phyloP scores from a whole-genome alignment of 2,797 vertebrate genomes.

The Sciurus carolinensis region DNA sequence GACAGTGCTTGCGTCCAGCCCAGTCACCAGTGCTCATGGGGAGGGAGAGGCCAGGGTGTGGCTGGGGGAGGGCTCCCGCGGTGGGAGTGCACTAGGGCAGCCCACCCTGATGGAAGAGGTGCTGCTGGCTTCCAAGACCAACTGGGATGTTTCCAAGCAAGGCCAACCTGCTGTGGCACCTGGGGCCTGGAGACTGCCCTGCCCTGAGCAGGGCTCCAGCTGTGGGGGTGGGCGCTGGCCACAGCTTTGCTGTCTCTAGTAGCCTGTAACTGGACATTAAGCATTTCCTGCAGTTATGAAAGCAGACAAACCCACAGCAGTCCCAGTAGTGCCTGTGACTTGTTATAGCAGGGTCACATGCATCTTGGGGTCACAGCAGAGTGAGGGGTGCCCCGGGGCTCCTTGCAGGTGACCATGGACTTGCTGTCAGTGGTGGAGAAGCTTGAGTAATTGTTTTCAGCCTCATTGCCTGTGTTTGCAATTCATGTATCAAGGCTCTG shows the following conservation, averaged over 20 bases:
- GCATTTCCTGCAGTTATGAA: neutral
- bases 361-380: neutral
- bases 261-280: neutral
- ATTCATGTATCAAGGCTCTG: fast-evolving
- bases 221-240: no score
- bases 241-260: neutral
- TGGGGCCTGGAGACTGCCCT: neutral
- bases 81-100: no score
- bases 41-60: no score
- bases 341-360: neutral
- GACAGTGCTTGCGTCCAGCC: no score
- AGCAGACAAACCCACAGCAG: neutral
- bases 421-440: neutral
- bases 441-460: no score
- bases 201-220: neutral
- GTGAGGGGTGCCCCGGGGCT: neutral
- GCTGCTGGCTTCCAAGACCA: no score
- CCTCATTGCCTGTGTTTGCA: neutral
- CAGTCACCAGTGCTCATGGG: no score
- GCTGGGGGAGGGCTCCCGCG: no score
- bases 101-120: no score
- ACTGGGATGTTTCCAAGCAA: no score
- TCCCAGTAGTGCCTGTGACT: neutral
- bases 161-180: neutral
- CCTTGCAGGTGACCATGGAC: neutral